These are phyloP conservation scores for Camponotus vicinus DNA, from an alignment of 1,140 invertebrate genomes.

Conservation along the genomic window DNA sequence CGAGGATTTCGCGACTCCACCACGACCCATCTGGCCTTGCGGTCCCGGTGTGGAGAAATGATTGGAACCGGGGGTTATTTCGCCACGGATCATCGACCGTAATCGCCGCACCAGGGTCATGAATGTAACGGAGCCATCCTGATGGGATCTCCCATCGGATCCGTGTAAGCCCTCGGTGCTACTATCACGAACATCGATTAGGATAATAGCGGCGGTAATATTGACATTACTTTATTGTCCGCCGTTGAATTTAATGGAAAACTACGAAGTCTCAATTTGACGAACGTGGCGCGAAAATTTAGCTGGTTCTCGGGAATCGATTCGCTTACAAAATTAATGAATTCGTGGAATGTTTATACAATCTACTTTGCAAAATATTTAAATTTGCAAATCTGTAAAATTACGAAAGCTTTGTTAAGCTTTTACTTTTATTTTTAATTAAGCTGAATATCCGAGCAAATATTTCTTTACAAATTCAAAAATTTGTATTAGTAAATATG, in stretches of 20 bases:
- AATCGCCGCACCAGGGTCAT: conserved; percentile 64
- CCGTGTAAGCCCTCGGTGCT: conserved; percentile 43
- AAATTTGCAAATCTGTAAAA: neutral
- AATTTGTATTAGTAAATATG: neutral
- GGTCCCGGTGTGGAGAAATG: conserved; percentile 67
- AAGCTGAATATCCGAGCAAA: conserved; percentile 1
- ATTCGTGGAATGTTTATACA: conserved; percentile 36
- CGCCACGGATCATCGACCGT: conserved; percentile 73
- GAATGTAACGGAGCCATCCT: conserved; percentile 59
- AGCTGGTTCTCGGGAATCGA: conserved; percentile 18
- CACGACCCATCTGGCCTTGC: conserved; percentile 71
- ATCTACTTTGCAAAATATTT: conserved; percentile 25
- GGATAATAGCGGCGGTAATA: conserved; percentile 73
- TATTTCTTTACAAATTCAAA: neutral
- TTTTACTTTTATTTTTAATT: conserved; percentile 17
- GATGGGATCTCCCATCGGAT: conserved; percentile 56
- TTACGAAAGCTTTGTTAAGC: neutral
- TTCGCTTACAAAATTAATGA: conserved; percentile 43
- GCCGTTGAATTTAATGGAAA: conserved; percentile 19
- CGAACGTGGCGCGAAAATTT: conserved; percentile 18
- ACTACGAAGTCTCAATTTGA: conserved; percentile 29
- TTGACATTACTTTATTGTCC: conserved; percentile 65
- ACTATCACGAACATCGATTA: conserved; percentile 71
- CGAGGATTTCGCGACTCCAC: conserved; percentile 68
- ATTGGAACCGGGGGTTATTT: conserved; percentile 73